Conservation (phyloP, 2,888 invertebrate genomes). For the Spodoptera picta region DNA sequence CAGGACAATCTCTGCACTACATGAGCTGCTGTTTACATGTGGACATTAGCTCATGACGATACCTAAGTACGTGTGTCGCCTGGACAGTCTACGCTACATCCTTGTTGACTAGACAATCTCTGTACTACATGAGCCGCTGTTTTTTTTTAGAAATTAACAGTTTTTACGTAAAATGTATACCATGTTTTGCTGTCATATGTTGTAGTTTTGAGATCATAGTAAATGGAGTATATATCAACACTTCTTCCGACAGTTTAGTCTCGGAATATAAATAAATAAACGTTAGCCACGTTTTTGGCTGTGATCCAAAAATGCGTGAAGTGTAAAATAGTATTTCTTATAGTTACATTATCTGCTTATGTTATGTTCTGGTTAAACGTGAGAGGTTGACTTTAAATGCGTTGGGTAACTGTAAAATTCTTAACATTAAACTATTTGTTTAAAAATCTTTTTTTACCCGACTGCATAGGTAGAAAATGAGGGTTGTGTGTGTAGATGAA, state of each 20-base stretch:
- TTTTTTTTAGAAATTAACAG: too few species aligned
- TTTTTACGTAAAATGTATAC: too few species aligned
- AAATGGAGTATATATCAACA: constrained; percentile 19
- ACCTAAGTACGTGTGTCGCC: too few species aligned
- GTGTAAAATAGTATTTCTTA: constrained; percentile 34
- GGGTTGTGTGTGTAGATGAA: too few species aligned
- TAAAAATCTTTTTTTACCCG: too few species aligned
- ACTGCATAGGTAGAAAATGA: too few species aligned
- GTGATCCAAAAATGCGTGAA: constrained; percentile 42
- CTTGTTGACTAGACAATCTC: background rate
- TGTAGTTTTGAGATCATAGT: constrained; percentile 2
- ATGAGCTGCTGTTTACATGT: too few species aligned
- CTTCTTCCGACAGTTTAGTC: constrained; percentile 44
- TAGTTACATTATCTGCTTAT: constrained; percentile 42
- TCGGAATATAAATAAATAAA: constrained; percentile 49
- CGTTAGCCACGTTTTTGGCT: constrained; percentile 52
- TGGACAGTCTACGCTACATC: too few species aligned
- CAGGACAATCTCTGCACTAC: too few species aligned
- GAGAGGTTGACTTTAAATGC: constrained; percentile 16
- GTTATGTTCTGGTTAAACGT: constrained; percentile 29
- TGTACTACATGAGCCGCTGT: background rate
- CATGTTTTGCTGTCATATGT: too few species aligned
- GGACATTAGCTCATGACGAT: too few species aligned
- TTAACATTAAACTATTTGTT: too few species aligned
- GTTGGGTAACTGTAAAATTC: constrained; percentile 10